phyloP scores from a whole-genome alignment of 1,140 invertebrate species.

The Saccostrea cuccullata region DNA sequence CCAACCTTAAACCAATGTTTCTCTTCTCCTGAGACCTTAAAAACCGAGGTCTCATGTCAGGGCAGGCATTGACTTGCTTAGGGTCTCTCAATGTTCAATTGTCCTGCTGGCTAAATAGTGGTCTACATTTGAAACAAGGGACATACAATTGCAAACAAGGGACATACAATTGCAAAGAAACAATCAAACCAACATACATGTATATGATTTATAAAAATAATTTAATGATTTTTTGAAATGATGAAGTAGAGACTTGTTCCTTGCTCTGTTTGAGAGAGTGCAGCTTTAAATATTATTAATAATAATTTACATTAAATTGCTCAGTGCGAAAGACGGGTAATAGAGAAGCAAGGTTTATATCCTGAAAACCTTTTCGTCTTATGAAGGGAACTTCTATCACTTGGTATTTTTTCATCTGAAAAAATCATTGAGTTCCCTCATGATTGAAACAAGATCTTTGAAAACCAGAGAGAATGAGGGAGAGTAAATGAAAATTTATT shows the following conservation, averaged over 20 bases:
- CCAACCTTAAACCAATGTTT: too few species aligned
- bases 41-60: too few species aligned
- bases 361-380: slow-evolving; percentile 2
- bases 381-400: background rate
- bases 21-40: too few species aligned
- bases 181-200: too few species aligned
- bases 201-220: too few species aligned
- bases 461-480: background rate
- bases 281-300: background rate
- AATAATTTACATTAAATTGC: background rate
- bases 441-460: background rate
- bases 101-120: too few species aligned
- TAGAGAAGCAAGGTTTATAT: background rate
- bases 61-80: too few species aligned
- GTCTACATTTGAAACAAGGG: too few species aligned
- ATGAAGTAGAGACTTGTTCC: slow-evolving; percentile 11
- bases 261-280: background rate
- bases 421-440: background rate
- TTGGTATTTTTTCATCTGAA: background rate
- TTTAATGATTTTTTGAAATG: background rate
- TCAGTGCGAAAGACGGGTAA: background rate
- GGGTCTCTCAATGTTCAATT: too few species aligned
- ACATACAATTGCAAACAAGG: too few species aligned
- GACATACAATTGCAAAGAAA: too few species aligned
- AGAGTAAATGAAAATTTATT: background rate